Conservation (phyloP, 2,797 vertebrate genomes). For the Sternarchorhynchus goeldii region DNA sequence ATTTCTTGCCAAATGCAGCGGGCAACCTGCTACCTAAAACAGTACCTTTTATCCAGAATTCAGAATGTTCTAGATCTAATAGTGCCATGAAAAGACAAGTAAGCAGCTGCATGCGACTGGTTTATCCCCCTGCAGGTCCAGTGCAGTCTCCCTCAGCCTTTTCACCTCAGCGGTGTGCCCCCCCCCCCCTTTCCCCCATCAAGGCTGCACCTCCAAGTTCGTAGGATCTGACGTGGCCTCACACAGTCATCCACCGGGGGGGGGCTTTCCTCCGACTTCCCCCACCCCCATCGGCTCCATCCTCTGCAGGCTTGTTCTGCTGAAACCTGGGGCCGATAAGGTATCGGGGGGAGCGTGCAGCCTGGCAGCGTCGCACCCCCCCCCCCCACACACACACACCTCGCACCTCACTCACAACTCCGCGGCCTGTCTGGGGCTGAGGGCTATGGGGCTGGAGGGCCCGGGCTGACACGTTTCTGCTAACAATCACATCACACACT, state of each 20-base stretch:
- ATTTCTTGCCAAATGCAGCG: neutral
- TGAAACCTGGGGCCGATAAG: conserved; percentile 68
- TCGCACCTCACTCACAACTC: conserved; percentile 60
- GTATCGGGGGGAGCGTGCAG: conserved; percentile 64
- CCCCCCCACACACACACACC: conserved; percentile 53
- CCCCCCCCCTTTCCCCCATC: neutral
- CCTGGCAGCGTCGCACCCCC: conserved; percentile 49
- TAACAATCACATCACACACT: conserved; percentile 98
- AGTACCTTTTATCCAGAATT: too few species aligned
- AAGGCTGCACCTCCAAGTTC: neutral
- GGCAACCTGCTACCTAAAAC: neutral
- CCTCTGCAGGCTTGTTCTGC: conserved; percentile 67
- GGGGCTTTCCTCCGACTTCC: too few species aligned
- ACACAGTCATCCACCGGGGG: conserved; percentile 49
- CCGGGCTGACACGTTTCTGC: conserved; percentile 91
- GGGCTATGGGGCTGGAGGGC: conserved; percentile 65
- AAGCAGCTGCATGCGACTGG: too few species aligned
- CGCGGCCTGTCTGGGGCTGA: conserved; percentile 62
- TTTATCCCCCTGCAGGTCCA: neutral
- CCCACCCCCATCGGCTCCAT: conserved; percentile 1
- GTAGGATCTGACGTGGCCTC: conserved; percentile 46
- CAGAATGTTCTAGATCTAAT: neutral
- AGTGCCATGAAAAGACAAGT: neutral
- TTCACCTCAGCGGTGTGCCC: too few species aligned
- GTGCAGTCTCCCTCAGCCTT: neutral